These are phyloP conservation scores for Poecilia gillii DNA, from an alignment of 2,797 vertebrate genomes.

Conservation along the genomic window DNA sequence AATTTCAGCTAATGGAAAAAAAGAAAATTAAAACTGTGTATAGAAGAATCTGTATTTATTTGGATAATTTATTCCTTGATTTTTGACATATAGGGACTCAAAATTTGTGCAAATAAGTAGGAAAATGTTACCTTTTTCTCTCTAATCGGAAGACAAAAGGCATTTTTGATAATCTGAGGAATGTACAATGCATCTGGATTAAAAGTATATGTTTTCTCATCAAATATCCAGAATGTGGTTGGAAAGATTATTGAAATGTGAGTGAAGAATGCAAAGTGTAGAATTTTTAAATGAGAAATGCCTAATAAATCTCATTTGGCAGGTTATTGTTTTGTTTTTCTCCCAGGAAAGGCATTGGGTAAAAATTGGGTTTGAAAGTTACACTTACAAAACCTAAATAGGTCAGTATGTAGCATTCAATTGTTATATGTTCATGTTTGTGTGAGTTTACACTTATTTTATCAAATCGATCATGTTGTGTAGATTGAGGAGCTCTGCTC, in stretches of 20 bases:
- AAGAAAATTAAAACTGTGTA: background rate
- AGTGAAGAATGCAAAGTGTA: background rate
- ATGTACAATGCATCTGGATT: background rate
- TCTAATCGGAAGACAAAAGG: background rate
- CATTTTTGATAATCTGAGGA: background rate
- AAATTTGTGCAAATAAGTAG: background rate
- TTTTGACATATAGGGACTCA: background rate
- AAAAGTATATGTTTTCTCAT: background rate
- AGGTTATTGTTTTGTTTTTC: background rate
- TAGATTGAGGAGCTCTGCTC: conserved; percentile 35
- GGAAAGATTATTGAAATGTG: background rate
- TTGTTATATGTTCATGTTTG: background rate
- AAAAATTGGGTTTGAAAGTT: background rate
- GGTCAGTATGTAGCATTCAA: background rate
- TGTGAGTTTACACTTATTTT: conserved; percentile 20
- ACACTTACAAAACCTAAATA: background rate
- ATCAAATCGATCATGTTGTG: conserved; percentile 30
- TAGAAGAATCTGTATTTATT: background rate
- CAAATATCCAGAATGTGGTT: background rate
- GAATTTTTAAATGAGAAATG: background rate
- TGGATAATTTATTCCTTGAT: background rate
- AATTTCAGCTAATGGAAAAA: background rate
- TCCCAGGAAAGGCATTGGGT: background rate
- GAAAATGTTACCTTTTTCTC: background rate
- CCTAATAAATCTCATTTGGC: background rate